These are phyloP conservation scores for Tenrec ecaudatus DNA, from an alignment of 2,113 vertebrate species.

Conservation along the genomic window DNA sequence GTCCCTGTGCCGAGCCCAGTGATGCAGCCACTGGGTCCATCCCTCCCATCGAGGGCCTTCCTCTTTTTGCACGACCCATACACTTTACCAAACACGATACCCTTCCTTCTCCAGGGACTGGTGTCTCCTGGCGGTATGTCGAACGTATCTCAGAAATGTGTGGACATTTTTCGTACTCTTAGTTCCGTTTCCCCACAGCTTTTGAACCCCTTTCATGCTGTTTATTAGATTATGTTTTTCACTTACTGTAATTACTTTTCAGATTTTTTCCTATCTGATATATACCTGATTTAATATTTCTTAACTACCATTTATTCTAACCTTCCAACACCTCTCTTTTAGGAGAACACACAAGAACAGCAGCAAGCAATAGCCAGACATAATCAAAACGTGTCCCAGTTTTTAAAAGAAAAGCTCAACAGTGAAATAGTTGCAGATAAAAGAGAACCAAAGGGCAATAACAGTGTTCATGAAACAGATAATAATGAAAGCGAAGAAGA, in stretches of 20 bases:
- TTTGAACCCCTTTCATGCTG: no score
- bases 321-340: conserved; percentile 65
- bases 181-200: no score
- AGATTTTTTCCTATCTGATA: background rate
- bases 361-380: conserved; percentile 64
- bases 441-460: background rate
- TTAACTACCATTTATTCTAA: conserved; percentile 6
- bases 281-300: background rate
- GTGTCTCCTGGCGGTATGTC: no score
- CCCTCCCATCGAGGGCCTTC: no score
- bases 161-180: no score
- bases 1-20: no score
- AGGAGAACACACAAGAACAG: conserved; percentile 77
- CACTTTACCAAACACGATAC: no score
- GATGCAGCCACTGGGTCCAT: no score
- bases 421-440: conserved; percentile 43
- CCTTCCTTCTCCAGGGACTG: no score
- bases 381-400: conserved; percentile 75
- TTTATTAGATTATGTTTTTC: background rate
- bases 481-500: conserved; percentile 79
- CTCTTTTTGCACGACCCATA: no score
- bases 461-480: conserved; percentile 50
- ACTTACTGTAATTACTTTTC: background rate
- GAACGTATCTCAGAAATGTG: no score
- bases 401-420: conserved; percentile 79